Evolutionary conservation across 2,888 invertebrate species (phyloP).

Genomic region (Hypomecis atomaria): DNA sequence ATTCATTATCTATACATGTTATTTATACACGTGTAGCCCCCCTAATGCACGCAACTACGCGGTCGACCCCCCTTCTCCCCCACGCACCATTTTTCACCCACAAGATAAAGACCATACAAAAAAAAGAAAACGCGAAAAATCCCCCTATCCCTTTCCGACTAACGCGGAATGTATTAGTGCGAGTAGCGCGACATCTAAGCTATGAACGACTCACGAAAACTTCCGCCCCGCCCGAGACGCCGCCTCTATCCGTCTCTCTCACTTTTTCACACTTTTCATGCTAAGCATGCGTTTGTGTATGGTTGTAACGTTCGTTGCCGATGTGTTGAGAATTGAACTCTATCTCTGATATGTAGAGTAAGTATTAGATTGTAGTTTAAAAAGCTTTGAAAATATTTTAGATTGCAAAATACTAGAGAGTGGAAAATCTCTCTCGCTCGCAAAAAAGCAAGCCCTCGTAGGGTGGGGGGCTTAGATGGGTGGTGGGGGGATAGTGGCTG

Average conservation of each 20-base stretch:
- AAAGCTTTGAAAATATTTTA: constrained; percentile 78
- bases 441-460: constrained; percentile 78
- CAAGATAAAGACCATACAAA: constrained; percentile 84
- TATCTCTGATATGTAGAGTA: constrained; percentile 22
- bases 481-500: constrained; percentile 63
- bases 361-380: constrained; percentile 38
- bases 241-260: constrained; percentile 84
- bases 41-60: constrained; percentile 79
- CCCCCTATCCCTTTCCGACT: constrained; percentile 69
- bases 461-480: constrained; percentile 62
- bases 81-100: constrained; percentile 80
- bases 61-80: constrained; percentile 60
- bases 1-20: constrained; percentile 78
- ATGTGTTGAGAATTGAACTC: constrained; percentile 41
- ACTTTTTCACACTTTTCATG: constrained; percentile 84
- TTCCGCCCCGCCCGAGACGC: constrained; percentile 83
- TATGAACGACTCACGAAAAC: constrained; percentile 84
- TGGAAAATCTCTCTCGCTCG: constrained; percentile 82
- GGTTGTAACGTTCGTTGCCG: constrained; percentile 38
- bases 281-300: constrained; percentile 46
- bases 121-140: constrained; percentile 84
- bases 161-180: constrained; percentile 52
- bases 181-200: constrained; percentile 77
- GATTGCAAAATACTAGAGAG: constrained; percentile 79
- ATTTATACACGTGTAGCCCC: constrained; percentile 45